These are phyloP conservation scores for Lethenteron camtschaticum DNA, from an alignment of 2,113 vertebrate genomes.

Conservation along the genomic window DNA sequence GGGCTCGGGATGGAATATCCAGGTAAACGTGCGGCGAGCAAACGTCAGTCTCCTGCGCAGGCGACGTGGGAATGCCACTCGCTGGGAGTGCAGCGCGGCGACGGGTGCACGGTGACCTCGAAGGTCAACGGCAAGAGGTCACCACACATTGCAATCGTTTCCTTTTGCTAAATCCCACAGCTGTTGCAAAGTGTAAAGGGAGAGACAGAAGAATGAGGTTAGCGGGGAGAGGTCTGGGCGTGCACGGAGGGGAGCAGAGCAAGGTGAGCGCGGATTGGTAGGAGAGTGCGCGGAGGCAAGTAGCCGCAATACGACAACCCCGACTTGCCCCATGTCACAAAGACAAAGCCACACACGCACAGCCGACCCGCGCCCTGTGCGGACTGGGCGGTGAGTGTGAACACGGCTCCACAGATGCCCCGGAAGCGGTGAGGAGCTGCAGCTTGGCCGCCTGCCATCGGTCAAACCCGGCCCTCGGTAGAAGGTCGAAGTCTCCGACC, in stretches of 20 bases:
- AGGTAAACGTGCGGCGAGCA: too few species aligned
- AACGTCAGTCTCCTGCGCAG: constrained; percentile 30
- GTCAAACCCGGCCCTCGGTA: constrained; percentile 85
- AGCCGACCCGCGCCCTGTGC: constrained; percentile 55
- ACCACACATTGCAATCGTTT: too few species aligned
- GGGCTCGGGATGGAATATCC: too few species aligned
- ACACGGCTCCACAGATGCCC: constrained; percentile 60
- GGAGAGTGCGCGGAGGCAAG: not conserved
- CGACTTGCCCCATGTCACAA: not conserved
- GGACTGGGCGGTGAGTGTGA: constrained; percentile 66
- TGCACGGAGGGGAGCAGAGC: not conserved
- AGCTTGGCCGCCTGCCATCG: constrained; percentile 85
- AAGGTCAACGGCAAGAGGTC: too few species aligned
- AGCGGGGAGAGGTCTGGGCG: too few species aligned
- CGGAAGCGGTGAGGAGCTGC: constrained; percentile 71
- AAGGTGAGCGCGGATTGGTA: too few species aligned
- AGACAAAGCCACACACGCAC: not conserved
- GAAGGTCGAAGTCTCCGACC: constrained; percentile 91
- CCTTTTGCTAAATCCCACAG: not conserved
- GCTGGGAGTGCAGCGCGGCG: not conserved
- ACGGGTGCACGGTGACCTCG: too few species aligned
- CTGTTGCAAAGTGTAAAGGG: not conserved
- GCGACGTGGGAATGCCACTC: not conserved
- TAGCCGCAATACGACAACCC: not conserved
- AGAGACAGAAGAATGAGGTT: too few species aligned